These are phyloP conservation scores for Drosophila equinoxialis DNA, from an alignment of 1,140 invertebrate genomes.

Conservation along the genomic window DNA sequence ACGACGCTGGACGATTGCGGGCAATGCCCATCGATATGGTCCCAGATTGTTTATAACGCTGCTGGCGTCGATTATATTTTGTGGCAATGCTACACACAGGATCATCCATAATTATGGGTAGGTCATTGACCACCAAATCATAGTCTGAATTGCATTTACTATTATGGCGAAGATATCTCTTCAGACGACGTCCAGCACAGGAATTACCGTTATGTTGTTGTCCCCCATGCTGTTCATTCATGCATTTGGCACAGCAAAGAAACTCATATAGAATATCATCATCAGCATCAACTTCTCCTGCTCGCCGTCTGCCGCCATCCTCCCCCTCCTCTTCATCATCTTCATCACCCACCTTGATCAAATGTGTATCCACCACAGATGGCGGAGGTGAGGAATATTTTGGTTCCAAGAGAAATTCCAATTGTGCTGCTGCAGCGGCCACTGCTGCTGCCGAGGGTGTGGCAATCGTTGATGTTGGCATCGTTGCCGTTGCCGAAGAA, in stretches of 20 bases:
- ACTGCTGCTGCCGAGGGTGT: constrained; percentile 9
- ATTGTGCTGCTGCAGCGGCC: constrained; percentile 63
- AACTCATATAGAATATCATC: constrained; percentile 81
- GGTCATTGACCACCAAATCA: constrained; percentile 57
- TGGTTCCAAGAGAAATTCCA: constrained; percentile 73
- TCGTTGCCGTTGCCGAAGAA: not conserved
- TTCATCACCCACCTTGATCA: not conserved
- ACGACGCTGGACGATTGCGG: constrained; percentile 65
- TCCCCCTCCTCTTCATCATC: constrained; percentile 8
- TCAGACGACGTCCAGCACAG: constrained; percentile 50
- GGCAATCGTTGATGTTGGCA: not conserved
- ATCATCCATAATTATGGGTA: constrained; percentile 55
- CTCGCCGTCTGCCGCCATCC: not conserved
- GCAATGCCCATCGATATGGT: constrained; percentile 65
- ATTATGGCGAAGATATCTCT: constrained; percentile 55
- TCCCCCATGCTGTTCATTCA: constrained; percentile 71
- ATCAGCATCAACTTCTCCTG: constrained; percentile 5
- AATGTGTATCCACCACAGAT: not conserved
- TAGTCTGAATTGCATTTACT: constrained; percentile 24
- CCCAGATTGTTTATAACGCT: constrained; percentile 55
- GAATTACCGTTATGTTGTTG: constrained; percentile 32
- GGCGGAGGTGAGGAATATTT: constrained; percentile 71
- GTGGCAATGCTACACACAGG: constrained; percentile 77
- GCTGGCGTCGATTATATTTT: constrained; percentile 73
- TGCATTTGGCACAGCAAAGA: constrained; percentile 82